These are phyloP conservation scores for Drosophila rufa DNA, from an alignment of 1,140 invertebrate species.

Conservation along the genomic window DNA sequence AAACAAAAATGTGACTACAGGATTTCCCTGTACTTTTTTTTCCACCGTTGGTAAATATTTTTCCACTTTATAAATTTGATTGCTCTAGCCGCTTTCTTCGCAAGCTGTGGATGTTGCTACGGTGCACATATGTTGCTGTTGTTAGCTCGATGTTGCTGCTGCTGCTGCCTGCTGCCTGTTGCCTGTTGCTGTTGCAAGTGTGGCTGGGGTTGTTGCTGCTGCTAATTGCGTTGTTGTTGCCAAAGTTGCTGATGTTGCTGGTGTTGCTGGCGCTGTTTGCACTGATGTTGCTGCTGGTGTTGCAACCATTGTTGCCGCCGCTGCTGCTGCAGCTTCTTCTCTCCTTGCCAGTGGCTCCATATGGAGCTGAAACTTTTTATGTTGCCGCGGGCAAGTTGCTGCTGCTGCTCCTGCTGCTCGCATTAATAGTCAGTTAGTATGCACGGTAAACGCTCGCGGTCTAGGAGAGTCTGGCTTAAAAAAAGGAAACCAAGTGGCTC, in stretches of 20 bases:
- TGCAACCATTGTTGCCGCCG: slow-evolving; percentile 15
- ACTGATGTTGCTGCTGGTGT: slow-evolving; percentile 23
- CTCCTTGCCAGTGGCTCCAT: slow-evolving; percentile 31
- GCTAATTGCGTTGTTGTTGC: slow-evolving; percentile 48
- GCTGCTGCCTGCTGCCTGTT: not conserved
- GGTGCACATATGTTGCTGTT: slow-evolving; percentile 25
- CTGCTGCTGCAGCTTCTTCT: slow-evolving; percentile 3
- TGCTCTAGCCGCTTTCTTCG: slow-evolving; percentile 30
- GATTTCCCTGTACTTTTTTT: slow-evolving; percentile 8
- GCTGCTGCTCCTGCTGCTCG: slow-evolving; percentile 13
- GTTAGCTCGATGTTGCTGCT: slow-evolving; percentile 20
- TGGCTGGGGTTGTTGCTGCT: slow-evolving; percentile 32
- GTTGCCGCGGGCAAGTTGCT: slow-evolving; percentile 19
- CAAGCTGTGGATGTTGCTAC: slow-evolving; percentile 32
- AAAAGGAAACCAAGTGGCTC: slow-evolving; percentile 42
- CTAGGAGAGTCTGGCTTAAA: not conserved
- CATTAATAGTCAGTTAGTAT: slow-evolving; percentile 78
- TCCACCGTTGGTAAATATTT: slow-evolving; percentile 30
- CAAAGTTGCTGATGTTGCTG: slow-evolving; percentile 23
- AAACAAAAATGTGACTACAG: not conserved
- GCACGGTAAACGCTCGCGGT: slow-evolving; percentile 64
- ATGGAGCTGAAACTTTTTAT: slow-evolving; percentile 42
- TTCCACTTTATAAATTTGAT: slow-evolving; percentile 43
- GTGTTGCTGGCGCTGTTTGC: slow-evolving; percentile 18
- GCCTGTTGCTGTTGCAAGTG: slow-evolving; percentile 45